These are phyloP conservation scores for Adoxophyes honmai DNA, from an alignment of 1,140 invertebrate species.

Conservation along the genomic window DNA sequence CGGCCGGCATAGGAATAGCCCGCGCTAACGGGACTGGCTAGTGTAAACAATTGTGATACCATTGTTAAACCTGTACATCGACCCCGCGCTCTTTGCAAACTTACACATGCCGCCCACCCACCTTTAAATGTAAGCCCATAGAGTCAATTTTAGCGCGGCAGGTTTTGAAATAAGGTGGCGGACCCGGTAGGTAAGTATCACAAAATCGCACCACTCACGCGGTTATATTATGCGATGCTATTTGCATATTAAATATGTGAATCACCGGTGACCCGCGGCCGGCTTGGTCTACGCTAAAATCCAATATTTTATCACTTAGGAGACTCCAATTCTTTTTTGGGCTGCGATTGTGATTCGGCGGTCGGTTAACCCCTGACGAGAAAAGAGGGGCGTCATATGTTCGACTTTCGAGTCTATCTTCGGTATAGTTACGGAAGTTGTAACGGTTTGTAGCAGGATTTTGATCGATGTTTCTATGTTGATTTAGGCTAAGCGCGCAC, in stretches of 20 bases:
- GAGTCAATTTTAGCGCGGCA: background rate
- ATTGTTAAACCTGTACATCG: constrained; percentile 38
- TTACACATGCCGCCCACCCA: background rate
- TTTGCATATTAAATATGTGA: constrained; percentile 20
- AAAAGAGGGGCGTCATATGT: no score
- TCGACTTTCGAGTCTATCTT: no score
- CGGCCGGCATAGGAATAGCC: constrained; percentile 9
- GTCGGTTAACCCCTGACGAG: no score
- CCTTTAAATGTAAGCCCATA: background rate
- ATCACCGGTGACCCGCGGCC: constrained; percentile 12
- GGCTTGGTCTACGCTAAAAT: constrained; percentile 3
- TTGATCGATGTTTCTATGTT: no score
- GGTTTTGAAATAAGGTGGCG: background rate
- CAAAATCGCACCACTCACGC: constrained; percentile 30
- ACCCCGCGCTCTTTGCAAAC: constrained; percentile 28
- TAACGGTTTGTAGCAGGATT: no score
- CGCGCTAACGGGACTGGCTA: constrained; percentile 40
- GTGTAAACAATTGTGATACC: constrained; percentile 53
- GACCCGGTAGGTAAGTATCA: constrained; percentile 24
- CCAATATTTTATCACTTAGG: constrained; percentile 5
- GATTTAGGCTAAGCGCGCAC: no score
- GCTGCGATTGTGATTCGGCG: no score
- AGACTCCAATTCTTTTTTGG: no score
- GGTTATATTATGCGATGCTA: constrained; percentile 10
- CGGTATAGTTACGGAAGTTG: no score